These are phyloP conservation scores for Drepana falcataria DNA, from an alignment of 2,888 invertebrate genomes.

Conservation along the genomic window DNA sequence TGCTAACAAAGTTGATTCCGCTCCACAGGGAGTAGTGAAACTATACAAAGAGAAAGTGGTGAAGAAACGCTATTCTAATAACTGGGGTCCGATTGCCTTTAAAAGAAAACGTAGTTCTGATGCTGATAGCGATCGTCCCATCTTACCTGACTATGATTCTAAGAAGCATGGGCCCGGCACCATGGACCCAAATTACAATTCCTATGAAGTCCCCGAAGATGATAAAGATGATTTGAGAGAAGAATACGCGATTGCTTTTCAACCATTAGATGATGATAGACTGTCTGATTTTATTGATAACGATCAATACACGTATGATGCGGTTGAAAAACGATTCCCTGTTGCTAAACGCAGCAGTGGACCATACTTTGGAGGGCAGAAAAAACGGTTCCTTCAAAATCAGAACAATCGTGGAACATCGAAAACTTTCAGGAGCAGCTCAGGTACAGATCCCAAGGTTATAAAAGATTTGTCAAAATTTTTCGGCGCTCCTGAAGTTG, in stretches of 20 bases:
- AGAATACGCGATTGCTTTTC: slow-evolving; percentile 70
- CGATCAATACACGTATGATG: slow-evolving; percentile 56
- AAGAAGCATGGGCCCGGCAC: slow-evolving; percentile 38
- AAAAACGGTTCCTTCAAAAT: slow-evolving; percentile 49
- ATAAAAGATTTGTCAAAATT: slow-evolving; percentile 83
- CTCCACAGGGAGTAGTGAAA: slow-evolving; percentile 65
- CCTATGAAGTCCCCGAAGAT: slow-evolving; percentile 54
- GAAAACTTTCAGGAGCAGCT: slow-evolving; percentile 57
- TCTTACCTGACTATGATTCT: slow-evolving; percentile 45
- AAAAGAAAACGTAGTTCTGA: slow-evolving; percentile 71
- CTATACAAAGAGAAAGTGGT: slow-evolving; percentile 68
- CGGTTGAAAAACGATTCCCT: slow-evolving; percentile 80
- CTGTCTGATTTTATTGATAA: slow-evolving; percentile 58
- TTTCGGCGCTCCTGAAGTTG: slow-evolving; percentile 74
- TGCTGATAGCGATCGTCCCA: slow-evolving; percentile 37
- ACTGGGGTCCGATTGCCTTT: slow-evolving; percentile 74
- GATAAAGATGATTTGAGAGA: slow-evolving; percentile 66
- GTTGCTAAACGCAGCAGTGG: slow-evolving; percentile 82
- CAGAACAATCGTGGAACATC: slow-evolving; percentile 51
- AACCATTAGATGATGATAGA: slow-evolving; percentile 66
- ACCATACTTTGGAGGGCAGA: slow-evolving; percentile 42
- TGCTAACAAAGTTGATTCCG: slow-evolving; percentile 43
- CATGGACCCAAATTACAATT: slow-evolving; percentile 49
- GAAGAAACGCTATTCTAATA: slow-evolving; percentile 64
- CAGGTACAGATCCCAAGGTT: slow-evolving; percentile 84